phyloP scores from a whole-genome alignment of 1,140 invertebrate species.

The Diorhabda carinulata region DNA sequence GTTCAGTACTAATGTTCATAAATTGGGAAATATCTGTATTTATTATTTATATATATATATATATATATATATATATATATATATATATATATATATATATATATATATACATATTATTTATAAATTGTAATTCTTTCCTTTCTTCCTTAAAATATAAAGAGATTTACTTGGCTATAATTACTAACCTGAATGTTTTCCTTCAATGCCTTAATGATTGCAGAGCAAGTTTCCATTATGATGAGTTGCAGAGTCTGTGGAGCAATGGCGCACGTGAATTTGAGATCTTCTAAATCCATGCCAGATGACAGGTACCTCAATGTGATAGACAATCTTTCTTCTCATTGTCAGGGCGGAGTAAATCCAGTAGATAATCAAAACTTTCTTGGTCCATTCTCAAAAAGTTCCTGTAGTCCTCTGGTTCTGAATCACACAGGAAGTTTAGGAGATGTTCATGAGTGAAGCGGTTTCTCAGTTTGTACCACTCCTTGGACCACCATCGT shows the following conservation, averaged over 20 bases:
- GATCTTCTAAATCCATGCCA: slow-evolving; percentile 16
- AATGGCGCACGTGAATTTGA: no score
- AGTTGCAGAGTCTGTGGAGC: slow-evolving; percentile 15
- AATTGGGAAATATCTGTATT: no score
- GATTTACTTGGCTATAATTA: no score
- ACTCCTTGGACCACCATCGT: slow-evolving; percentile 20
- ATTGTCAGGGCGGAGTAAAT: slow-evolving; percentile 29
- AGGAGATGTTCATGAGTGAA: no score
- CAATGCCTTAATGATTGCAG: slow-evolving; percentile 4
- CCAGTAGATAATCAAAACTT: slow-evolving; percentile 20
- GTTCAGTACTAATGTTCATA: background rate
- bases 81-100: background rate
- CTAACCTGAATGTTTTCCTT: no score
- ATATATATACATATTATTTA: background rate
- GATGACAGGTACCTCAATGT: slow-evolving; percentile 36
- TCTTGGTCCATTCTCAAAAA: slow-evolving; percentile 13
- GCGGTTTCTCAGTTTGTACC: slow-evolving; percentile 22
- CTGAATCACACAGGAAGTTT: no score
- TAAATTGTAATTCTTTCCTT: slow-evolving; percentile 5
- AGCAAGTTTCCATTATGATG: slow-evolving; percentile 20
- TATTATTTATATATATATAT: background rate
- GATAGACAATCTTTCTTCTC: slow-evolving; percentile 31
- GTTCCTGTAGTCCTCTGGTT: background rate
- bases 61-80: no score
- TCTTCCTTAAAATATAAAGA: slow-evolving; percentile 7